A percentile compares a stretch with the other conserved stretches of the same genome.
These are phyloP conservation scores for Drosophila seclusa DNA, from an alignment of 2,888 invertebrate species.

Conservation along the genomic window DNA sequence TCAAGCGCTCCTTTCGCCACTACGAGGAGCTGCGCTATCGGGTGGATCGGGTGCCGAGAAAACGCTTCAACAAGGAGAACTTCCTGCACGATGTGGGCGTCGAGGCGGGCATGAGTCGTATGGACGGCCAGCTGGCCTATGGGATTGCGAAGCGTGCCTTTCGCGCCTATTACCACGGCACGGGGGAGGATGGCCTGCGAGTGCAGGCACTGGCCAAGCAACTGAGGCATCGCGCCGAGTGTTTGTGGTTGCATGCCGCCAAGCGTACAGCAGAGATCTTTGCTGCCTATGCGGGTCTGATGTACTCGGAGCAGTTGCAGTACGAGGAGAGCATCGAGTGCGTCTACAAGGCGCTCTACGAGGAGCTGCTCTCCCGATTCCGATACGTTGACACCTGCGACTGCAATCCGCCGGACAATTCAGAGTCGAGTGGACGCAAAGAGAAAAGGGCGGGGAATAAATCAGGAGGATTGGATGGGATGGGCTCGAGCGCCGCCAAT, in stretches of 20 bases:
- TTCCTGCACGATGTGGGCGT: slow-evolving; percentile 74
- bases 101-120: slow-evolving; percentile 72
- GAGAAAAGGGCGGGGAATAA: background rate
- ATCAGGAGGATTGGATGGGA: background rate
- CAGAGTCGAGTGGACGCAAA: accelerated
- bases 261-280: slow-evolving; percentile 72
- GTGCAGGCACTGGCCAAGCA: slow-evolving; percentile 35
- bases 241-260: slow-evolving; percentile 80
- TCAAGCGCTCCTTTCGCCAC: slow-evolving; percentile 69
- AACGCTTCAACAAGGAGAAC: slow-evolving; percentile 73
- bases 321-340: slow-evolving; percentile 68
- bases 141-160: slow-evolving; percentile 79
- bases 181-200: slow-evolving; percentile 57
- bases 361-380: slow-evolving; percentile 55
- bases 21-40: slow-evolving; percentile 70
- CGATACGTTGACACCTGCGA: slow-evolving; percentile 43
- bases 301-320: slow-evolving; percentile 65
- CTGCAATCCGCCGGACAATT: slow-evolving; percentile 4
- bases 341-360: slow-evolving; percentile 65
- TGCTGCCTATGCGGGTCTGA: slow-evolving; percentile 68
- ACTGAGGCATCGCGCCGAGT: slow-evolving; percentile 64
- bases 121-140: slow-evolving; percentile 79
- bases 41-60: slow-evolving; percentile 63
- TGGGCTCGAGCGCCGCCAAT: background rate
- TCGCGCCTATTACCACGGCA: slow-evolving; percentile 80